Percentiles rank a stretch among this genome's conserved stretches.
Conservation (phyloP, 2,888 invertebrate genomes). For the Dasysyrphus tricinctus region DNA sequence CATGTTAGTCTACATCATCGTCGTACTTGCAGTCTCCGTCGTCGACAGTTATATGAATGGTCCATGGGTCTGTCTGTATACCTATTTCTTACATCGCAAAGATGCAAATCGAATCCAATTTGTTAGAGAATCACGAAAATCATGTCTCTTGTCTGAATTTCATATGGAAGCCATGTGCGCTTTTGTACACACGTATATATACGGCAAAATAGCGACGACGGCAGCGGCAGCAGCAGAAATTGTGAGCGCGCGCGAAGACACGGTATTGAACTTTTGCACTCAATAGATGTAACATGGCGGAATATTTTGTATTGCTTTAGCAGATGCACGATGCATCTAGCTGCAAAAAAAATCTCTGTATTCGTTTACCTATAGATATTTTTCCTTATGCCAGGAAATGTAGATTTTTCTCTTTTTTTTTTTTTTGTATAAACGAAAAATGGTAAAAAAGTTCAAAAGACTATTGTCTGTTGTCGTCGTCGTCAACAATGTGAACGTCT, state of each 20-base stretch:
- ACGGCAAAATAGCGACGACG: background rate
- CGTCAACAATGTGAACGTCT: slow-evolving; percentile 32
- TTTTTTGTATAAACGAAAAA: background rate
- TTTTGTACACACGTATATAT: slow-evolving; percentile 3
- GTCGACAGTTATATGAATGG: slow-evolving; percentile 13
- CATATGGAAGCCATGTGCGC: slow-evolving; percentile 65
- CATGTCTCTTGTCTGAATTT: slow-evolving; percentile 64
- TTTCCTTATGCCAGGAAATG: slow-evolving; percentile 8
- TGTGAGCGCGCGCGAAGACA: slow-evolving; percentile 62
- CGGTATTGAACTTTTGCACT: slow-evolving; percentile 75
- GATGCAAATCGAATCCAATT: slow-evolving; percentile 75
- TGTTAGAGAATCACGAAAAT: slow-evolving; percentile 71
- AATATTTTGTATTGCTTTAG: slow-evolving; percentile 44
- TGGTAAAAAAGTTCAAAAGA: background rate
- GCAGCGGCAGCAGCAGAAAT: background rate
- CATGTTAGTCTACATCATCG: slow-evolving; percentile 14
- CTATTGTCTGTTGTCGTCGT: slow-evolving; percentile 5
- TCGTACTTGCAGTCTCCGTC: background rate
- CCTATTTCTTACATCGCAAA: slow-evolving; percentile 1
- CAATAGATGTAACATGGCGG: slow-evolving; percentile 47
- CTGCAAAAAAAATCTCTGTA: background rate
- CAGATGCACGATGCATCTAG: slow-evolving; percentile 40
- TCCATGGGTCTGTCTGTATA: background rate
- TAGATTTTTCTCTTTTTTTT: slow-evolving; percentile 7
- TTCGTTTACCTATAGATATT: slow-evolving; percentile 3